These are phyloP conservation scores for Siniperca knerii DNA, from an alignment of 2,113 vertebrate genomes.

Conservation along the genomic window DNA sequence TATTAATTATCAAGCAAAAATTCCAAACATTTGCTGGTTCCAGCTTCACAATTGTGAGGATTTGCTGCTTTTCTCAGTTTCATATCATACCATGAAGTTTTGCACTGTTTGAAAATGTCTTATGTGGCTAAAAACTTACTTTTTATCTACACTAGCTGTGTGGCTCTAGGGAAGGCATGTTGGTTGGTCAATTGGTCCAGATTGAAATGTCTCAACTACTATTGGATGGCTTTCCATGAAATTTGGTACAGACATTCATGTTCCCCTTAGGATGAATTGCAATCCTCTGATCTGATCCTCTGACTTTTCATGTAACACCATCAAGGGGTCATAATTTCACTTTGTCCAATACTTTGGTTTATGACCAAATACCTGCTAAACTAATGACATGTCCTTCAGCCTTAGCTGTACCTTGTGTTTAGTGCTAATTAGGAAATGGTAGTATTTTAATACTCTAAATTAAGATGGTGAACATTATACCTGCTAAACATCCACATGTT, in stretches of 20 bases:
- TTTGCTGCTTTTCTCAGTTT: no score
- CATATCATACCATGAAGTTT: no score
- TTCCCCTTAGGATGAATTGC: neutral
- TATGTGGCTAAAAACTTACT: no score
- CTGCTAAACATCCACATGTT: no score
- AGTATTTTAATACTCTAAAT: no score
- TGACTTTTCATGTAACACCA: neutral
- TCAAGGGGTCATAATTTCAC: neutral
- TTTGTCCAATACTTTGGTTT: neutral
- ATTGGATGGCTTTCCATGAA: neutral
- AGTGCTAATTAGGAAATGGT: no score
- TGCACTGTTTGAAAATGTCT: no score
- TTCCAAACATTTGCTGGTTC: no score
- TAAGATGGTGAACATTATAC: no score
- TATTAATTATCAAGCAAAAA: neutral
- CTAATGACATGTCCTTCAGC: neutral
- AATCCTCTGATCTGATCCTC: neutral
- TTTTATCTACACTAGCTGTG: neutral
- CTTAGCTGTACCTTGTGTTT: no score
- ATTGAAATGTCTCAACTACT: neutral
- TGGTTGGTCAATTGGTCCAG: neutral
- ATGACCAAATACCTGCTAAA: neutral
- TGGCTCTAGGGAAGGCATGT: neutral
- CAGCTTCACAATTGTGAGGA: neutral
- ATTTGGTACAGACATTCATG: neutral